Conservation (phyloP, 2,797 vertebrate species). For the Distichodus sexfasciatus region DNA sequence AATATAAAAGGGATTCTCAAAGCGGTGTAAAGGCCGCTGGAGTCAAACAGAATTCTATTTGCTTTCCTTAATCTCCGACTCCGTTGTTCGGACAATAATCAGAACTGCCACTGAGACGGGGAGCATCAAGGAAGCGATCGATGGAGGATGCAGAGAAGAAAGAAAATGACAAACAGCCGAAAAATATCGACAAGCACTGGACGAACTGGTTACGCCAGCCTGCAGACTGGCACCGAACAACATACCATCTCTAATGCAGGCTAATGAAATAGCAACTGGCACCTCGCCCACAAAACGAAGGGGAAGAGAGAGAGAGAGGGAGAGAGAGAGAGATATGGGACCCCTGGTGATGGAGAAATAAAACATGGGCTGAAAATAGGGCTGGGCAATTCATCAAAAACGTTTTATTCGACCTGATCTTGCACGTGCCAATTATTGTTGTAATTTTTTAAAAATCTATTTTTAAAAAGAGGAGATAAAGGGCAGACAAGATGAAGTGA, state of each 20-base stretch:
- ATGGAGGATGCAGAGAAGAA: neutral
- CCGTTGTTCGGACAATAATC: no score
- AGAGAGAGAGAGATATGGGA: neutral
- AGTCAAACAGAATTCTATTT: no score
- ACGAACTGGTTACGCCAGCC: conserved; percentile 12
- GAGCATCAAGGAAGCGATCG: neutral
- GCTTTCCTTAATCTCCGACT: no score
- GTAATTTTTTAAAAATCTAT: no score
- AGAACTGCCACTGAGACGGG: neutral
- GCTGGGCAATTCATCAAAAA: conserved; percentile 10
- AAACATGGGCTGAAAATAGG: conserved; percentile 6
- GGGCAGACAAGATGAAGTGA: no score
- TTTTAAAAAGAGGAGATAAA: no score
- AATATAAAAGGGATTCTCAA: no score
- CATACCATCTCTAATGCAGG: neutral
- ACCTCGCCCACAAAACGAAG: neutral
- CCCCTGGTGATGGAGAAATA: neutral
- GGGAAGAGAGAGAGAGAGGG: neutral
- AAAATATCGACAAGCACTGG: conserved; percentile 22
- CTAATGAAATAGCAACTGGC: conserved; percentile 35
- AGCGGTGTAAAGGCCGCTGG: no score
- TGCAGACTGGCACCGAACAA: conserved; percentile 27
- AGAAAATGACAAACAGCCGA: neutral
- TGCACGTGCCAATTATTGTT: no score
- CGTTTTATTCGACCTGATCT: no score